Evolutionary conservation across 2,113 vertebrate species (phyloP).

Genomic region (Tringa solitaria): DNA sequence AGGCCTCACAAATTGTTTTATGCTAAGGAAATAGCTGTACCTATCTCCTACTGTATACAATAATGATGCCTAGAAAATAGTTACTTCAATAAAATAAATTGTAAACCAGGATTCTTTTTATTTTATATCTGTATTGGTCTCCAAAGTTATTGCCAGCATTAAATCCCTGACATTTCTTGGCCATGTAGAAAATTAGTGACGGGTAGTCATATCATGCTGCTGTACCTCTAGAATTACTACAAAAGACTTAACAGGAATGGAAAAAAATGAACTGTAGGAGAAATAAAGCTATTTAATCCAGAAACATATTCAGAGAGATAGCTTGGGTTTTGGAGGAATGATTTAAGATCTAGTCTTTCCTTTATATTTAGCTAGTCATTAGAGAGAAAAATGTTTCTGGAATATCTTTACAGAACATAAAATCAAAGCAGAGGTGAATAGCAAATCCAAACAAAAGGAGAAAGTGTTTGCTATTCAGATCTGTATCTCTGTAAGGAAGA

Average conservation of each 20-base stretch:
- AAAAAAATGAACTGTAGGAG: neutral
- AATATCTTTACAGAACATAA: constrained; percentile 5
- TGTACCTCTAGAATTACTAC: constrained; percentile 8
- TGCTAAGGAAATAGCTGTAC: constrained; percentile 50
- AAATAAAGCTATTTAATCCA: neutral
- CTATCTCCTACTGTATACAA: constrained; percentile 21
- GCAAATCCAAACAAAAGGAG: neutral
- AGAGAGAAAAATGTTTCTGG: constrained; percentile 22
- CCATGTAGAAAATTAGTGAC: constrained; percentile 11
- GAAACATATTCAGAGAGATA: neutral
- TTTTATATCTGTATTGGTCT: constrained; percentile 15
- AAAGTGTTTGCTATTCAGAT: constrained; percentile 9
- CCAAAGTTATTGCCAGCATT: constrained; percentile 24
- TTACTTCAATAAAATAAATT: constrained; percentile 18
- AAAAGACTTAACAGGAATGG: neutral
- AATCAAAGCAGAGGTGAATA: constrained; percentile 33
- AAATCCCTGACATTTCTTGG: neutral
- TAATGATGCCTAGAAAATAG: constrained; percentile 48
- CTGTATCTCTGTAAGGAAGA: neutral
- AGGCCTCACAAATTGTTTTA: constrained; percentile 58
- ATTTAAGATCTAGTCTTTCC: constrained; percentile 19
- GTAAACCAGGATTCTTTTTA: constrained; percentile 16
- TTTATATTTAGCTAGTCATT: constrained; percentile 21
- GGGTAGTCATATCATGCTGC: neutral
- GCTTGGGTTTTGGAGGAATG: neutral